Conservation (phyloP, 2,797 vertebrate species). For the Micrastur ruficollis region DNA sequence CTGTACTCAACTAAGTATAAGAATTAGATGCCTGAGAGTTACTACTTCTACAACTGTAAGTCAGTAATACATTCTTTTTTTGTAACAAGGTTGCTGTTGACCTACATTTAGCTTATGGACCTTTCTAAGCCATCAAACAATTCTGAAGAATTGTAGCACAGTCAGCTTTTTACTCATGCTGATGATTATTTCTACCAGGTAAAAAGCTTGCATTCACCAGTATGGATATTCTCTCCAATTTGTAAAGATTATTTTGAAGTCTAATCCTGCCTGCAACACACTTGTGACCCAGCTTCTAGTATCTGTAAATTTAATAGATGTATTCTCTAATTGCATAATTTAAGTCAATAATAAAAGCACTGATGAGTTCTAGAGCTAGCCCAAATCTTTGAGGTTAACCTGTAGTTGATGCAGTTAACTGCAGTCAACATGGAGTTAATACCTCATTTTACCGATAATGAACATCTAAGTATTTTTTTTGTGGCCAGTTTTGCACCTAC, state of each 20-base stretch:
- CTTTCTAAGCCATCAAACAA: not conserved
- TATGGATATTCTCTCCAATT: not conserved
- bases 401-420: not conserved
- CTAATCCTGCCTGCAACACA: not conserved
- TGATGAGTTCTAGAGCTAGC: not conserved
- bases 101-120: not conserved
- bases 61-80: not conserved
- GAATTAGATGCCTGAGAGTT: not conserved
- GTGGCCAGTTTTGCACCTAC: not conserved
- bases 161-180: not conserved
- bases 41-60: not conserved
- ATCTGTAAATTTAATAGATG: not conserved
- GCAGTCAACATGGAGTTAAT: not conserved
- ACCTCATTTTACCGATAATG: not conserved
- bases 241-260: not conserved
- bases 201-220: not conserved
- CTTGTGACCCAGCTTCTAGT: not conserved
- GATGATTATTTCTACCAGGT: not conserved
- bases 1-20: not conserved
- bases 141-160: not conserved
- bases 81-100: not conserved
- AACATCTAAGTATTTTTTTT: not conserved
- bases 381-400: not conserved
- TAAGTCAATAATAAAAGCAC: not conserved
- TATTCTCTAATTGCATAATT: not conserved